phyloP scores from a whole-genome alignment of 2,113 vertebrate species.

The Anoura caudifer region DNA sequence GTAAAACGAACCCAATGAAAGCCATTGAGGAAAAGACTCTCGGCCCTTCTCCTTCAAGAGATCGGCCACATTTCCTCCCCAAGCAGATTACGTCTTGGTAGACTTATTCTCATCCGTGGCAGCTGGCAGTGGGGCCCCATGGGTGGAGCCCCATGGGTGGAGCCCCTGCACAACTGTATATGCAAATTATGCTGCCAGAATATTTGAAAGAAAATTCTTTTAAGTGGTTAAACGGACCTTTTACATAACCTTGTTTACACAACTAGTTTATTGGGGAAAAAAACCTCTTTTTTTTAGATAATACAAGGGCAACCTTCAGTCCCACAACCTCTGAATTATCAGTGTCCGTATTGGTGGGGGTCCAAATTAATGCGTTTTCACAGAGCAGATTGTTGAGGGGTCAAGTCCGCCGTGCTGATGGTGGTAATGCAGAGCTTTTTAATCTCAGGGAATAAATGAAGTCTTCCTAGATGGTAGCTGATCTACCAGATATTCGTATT shows the following conservation, averaged over 20 bases:
- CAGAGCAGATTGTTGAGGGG: constrained; percentile 56
- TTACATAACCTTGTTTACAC: constrained; percentile 57
- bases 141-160: too few species aligned
- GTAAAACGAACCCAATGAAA: too few species aligned
- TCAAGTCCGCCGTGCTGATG: constrained; percentile 55
- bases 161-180: constrained; percentile 32
- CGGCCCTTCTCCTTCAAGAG: too few species aligned
- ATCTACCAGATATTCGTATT: constrained; percentile 75
- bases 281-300: constrained; percentile 17
- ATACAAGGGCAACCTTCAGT: constrained; percentile 47
- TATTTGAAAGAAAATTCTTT: constrained; percentile 53
- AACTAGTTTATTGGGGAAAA: constrained; percentile 57
- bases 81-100: too few species aligned
- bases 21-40: too few species aligned
- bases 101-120: too few species aligned
- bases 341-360: constrained; percentile 39
- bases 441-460: constrained; percentile 70
- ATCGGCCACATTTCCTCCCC: too few species aligned
- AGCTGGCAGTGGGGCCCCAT: too few species aligned
- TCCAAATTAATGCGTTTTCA: constrained; percentile 62
- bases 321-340: constrained; percentile 57
- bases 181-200: constrained; percentile 33
- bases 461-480: constrained; percentile 67
- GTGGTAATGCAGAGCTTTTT: constrained; percentile 58
- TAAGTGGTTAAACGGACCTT: constrained; percentile 62